Conservation (phyloP, 37 sponge, comb jelly and placozoan species). For the Diacarnus erythraeanus region DNA sequence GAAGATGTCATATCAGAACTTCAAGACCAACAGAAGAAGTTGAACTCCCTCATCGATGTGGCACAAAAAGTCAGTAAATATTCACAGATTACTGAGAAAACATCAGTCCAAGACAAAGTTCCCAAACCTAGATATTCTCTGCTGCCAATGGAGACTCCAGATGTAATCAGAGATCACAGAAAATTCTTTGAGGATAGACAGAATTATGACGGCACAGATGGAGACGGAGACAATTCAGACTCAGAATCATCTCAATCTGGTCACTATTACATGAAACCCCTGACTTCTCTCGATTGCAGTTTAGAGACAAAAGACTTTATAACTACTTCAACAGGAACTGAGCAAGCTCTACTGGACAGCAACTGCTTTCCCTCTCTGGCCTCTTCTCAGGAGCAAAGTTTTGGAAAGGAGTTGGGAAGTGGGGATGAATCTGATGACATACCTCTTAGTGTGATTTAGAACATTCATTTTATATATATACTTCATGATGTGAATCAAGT, state of each 20-base stretch:
- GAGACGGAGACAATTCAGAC: neutral
- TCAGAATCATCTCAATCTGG: slow-evolving; percentile 12
- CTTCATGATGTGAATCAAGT: too few relatives aligned
- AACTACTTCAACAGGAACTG: too few relatives aligned
- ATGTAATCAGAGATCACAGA: slow-evolving; percentile 1
- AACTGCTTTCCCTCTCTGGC: neutral
- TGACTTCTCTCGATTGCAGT: slow-evolving; percentile 2
- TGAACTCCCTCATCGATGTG: neutral
- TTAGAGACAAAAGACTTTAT: neutral
- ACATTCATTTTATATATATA: neutral
- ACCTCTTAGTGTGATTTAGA: slow-evolving; percentile 34
- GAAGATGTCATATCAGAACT: neutral
- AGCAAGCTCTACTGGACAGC: neutral
- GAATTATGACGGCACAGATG: neutral
- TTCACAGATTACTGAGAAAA: neutral
- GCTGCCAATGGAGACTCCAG: neutral
- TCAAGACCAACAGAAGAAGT: neutral
- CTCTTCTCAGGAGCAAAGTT: slow-evolving; percentile 2
- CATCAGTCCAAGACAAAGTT: neutral
- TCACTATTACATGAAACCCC: slow-evolving; percentile 11
- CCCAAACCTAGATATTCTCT: neutral
- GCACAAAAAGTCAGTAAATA: neutral
- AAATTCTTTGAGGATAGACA: slow-evolving; percentile 1
- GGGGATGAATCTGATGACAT: slow-evolving; percentile 26
- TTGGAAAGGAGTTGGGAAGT: neutral